phyloP scores from a whole-genome alignment of 2,797 vertebrate genomes.

The Sebastes jordani region DNA sequence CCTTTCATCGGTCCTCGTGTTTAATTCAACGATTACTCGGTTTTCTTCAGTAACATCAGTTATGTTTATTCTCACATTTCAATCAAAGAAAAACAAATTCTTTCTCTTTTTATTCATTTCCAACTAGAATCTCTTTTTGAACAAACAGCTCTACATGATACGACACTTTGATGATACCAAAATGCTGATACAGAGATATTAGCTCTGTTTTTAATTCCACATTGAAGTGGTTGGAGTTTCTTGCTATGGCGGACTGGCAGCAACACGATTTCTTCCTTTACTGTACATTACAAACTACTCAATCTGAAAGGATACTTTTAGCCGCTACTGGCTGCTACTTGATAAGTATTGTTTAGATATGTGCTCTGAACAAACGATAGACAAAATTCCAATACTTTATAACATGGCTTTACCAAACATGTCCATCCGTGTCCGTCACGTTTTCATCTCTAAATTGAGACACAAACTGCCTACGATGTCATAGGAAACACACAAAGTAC shows the following conservation, averaged over 20 bases:
- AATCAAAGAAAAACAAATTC: slow-evolving; percentile 44
- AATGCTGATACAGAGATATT: slow-evolving; percentile 36
- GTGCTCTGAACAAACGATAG: no score
- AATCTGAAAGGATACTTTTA: slow-evolving; percentile 30
- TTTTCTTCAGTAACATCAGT: slow-evolving; percentile 43
- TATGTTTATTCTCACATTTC: slow-evolving; percentile 37
- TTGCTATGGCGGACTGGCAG: slow-evolving; percentile 8
- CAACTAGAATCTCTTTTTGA: slow-evolving; percentile 41
- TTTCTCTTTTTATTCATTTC: slow-evolving; percentile 51
- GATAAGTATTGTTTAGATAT: no score
- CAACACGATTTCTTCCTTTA: slow-evolving; percentile 35
- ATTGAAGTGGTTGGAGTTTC: slow-evolving; percentile 25
- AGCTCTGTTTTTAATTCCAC: slow-evolving; percentile 24
- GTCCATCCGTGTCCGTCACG: no score
- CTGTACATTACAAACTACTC: slow-evolving; percentile 49
- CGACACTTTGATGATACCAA: slow-evolving; percentile 29
- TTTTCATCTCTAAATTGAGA: no score
- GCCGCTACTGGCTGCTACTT: no score
- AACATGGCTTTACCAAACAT: no score
- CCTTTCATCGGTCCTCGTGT: slow-evolving; percentile 29
- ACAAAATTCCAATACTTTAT: no score
- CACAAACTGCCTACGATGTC: no score
- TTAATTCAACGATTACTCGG: slow-evolving; percentile 40
- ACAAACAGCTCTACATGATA: slow-evolving; percentile 42
- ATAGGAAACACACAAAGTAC: no score